Base-by-base conservation (phyloP, 2,888 invertebrate genomes). In the Deilephila porcellus region DNA sequence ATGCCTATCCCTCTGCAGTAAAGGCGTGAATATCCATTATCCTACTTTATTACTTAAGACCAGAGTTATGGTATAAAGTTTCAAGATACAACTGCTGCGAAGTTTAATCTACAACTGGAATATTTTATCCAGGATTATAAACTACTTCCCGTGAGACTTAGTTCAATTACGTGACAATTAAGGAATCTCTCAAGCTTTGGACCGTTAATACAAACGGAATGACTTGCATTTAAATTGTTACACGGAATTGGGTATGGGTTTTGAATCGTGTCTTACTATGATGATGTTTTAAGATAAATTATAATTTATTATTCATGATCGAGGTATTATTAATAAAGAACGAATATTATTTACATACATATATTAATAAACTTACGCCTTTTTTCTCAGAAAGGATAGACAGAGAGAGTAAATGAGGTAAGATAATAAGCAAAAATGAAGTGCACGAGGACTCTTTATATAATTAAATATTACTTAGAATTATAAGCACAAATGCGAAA, bases 21-120 rank as follows among this genome's bases (percentile, higher is more conserved):
- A 45, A 45, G 45, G 45, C 45, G 45, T 45, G 45, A 45, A 45
- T 45, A 11, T 45, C 45, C 11, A 45, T 45, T 45, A 45, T 45
- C 45, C 45, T 45, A 45, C 19, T 17, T 56, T n/a, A 56, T 56
- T 56, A 56, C 56, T n/a, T 56, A 56, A 19, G 56, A 56, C 19
- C n/a, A n/a, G 56, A 56, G 56, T 56, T 56, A n/a, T 56, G 7
- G 17, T 56, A n/a, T 56, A 56, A 56, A 56, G n/a, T 56, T 56
- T 56, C 19, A 4, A 56, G 56, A 56, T 56, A 56, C 56, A n/a
- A n/a, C n/a, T 56, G 6, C 56, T 6, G n/a, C 56, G 0, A 56
- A 56, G 56, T 56, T 56, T 56, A 56, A 56, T 56, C 56, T 56
- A 56, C 56, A 56, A 56, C 56, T 56, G 56, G 56, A 56, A 56